Evolutionary conservation across 1,140 invertebrate genomes (phyloP), one percentile per base, ranked within the genome.

Genomic region (Sinella curviseta): DNA sequence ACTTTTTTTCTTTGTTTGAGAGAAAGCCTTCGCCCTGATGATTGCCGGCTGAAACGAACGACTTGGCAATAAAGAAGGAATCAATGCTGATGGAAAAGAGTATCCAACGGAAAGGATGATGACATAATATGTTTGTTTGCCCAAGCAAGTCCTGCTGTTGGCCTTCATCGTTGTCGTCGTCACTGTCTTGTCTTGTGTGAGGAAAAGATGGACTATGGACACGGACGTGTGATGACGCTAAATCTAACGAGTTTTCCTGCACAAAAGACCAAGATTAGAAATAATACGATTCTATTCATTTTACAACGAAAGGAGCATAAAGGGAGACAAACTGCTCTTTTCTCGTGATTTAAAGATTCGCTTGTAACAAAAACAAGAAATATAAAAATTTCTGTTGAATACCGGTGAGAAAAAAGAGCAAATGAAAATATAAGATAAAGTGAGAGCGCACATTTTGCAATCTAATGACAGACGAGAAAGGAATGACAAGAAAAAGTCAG

Each of bases 361-460:
- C 55, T 24, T 17, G 55, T n/a, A n/a, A n/a, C n/a, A n/a, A 60
- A 60, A 60, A 60, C 55, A 60, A 60, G 8, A 24, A 60, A 14
- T 60, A 60, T 60, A 60, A 60, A 60, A 60, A 60, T 24, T 48
- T 17, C 8, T 4, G 55, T 60, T 60, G 55, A 60, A 60, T 24
- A 24, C 24, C 55, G 55, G 55, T 60, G n/a, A n/a, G n/a, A n/a
- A n/a, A 60, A 60, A 60, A 60, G 12, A 60, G 55, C 55, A 60
- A 60, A 60, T 60, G 55, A 60, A 60, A 60, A 24, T 26, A 60
- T n/a, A n/a, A n/a, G n/a, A n/a, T n/a, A n/a, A n/a, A 60, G 55
- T 17, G 24, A 60, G 14, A 4, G 55, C 12, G 24, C 24, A 24
- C 24, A 8, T 60, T 60, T 60, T 60, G 55, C n/a, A 60, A 60